These are phyloP conservation scores for Pseudomyrmex dendroicus DNA, from an alignment of 1,140 invertebrate genomes.

Conservation along the genomic window DNA sequence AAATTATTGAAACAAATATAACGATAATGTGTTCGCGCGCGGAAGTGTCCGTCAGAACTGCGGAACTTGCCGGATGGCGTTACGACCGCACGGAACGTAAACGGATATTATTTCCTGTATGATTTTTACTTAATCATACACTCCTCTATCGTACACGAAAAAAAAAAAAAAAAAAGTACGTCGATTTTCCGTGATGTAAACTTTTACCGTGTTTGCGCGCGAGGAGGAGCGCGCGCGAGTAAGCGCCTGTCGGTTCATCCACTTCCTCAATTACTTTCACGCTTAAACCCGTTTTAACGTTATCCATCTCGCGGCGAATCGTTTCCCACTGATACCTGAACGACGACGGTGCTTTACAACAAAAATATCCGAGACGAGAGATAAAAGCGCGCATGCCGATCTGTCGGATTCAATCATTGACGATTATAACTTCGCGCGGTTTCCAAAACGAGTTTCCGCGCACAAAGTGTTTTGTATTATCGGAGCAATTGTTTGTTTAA, in stretches of 20 bases:
- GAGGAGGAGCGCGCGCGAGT: conserved; percentile 37
- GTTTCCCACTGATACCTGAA: conserved; percentile 71
- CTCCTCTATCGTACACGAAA: conserved; percentile 16
- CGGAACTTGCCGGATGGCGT: conserved; percentile 34
- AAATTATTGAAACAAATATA: background rate
- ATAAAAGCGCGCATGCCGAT: conserved; percentile 7
- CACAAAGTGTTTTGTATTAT: too few relatives aligned
- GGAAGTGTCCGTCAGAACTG: conserved; percentile 6
- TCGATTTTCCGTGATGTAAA: conserved; percentile 57
- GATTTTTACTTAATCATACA: conserved; percentile 38
- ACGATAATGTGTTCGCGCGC: background rate
- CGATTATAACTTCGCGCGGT: background rate
- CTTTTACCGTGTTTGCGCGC: conserved; percentile 39
- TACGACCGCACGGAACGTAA: conserved; percentile 19
- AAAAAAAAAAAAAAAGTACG: conserved; percentile 16
- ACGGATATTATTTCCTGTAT: conserved; percentile 35
- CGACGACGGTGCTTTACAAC: conserved; percentile 38
- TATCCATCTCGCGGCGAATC: conserved; percentile 75
- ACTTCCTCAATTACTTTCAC: conserved; percentile 81
- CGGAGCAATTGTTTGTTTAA: too few relatives aligned
- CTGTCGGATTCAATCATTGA: background rate
- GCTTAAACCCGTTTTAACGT: conserved; percentile 79
- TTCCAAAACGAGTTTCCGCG: background rate
- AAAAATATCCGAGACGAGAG: conserved; percentile 47
- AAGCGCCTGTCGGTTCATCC: conserved; percentile 64